Conservation (phyloP, 1,140 invertebrate species). For the Vanessa tameamea region DNA sequence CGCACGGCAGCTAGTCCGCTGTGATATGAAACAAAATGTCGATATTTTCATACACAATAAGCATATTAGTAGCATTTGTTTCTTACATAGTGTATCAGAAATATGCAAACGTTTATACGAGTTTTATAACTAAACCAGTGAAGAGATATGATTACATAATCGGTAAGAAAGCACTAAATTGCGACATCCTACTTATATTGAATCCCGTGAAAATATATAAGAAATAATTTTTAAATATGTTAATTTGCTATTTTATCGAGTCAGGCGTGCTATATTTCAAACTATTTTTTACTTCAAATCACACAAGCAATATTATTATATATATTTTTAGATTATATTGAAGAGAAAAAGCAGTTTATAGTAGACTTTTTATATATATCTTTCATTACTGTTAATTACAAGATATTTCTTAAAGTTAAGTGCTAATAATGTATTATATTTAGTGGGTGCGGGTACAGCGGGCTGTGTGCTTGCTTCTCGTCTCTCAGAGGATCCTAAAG, state of each 20-base stretch:
- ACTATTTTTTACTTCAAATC: too few relatives aligned
- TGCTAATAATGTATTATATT: background rate
- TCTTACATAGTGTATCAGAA: constrained; percentile 66
- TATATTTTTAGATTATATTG: too few relatives aligned
- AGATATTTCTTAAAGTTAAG: background rate
- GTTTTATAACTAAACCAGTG: constrained; percentile 58
- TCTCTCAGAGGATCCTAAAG: constrained; percentile 82
- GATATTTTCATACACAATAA: constrained; percentile 55
- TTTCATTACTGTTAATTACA: too few relatives aligned
- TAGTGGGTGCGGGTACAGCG: constrained; percentile 90
- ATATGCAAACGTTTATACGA: constrained; percentile 58
- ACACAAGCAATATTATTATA: too few relatives aligned
- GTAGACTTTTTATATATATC: too few relatives aligned
- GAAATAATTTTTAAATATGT: background rate
- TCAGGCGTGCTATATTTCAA: background rate
- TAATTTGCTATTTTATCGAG: background rate
- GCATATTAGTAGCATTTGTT: constrained; percentile 50
- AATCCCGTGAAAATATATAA: background rate
- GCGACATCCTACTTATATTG: background rate
- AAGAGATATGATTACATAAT: constrained; percentile 76
- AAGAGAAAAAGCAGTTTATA: too few relatives aligned
- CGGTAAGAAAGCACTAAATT: constrained; percentile 54
- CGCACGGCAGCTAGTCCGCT: constrained; percentile 8
- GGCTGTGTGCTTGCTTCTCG: constrained; percentile 89
- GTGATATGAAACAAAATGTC: constrained; percentile 45